Percentiles rank a stretch among this genome's conserved stretches.
phyloP scores from a whole-genome alignment of 2,113 vertebrate genomes.

The Tragelaphus scriptus region DNA sequence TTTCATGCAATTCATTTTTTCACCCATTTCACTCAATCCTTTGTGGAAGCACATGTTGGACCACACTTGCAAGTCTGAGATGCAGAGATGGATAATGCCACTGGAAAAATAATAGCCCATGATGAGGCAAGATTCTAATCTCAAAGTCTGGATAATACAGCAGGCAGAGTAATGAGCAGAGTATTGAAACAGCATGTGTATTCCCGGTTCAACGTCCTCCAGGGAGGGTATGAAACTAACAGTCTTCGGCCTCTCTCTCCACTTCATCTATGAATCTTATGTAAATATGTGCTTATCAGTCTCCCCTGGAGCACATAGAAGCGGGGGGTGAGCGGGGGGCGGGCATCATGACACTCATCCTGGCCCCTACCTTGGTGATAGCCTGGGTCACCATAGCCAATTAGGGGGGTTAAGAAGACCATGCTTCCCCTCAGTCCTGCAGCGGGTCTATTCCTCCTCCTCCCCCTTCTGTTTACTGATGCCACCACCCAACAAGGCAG shows the following conservation, averaged over 20 bases:
- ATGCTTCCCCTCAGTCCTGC: background rate
- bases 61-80: background rate
- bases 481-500: background rate
- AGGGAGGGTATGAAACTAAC: background rate
- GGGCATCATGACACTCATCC: fast-evolving
- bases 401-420: background rate
- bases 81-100: background rate
- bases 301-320: background rate
- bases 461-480: background rate
- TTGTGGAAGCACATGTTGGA: background rate
- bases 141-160: background rate
- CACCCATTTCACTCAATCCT: background rate
- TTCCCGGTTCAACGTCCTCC: background rate
- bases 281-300: background rate
- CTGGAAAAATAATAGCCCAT: background rate
- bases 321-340: fast-evolving
- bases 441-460: fast-evolving
- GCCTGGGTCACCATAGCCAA: background rate
- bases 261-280: background rate
- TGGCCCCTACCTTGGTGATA: background rate
- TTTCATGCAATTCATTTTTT: background rate
- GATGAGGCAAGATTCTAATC: background rate
- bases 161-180: background rate
- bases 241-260: background rate
- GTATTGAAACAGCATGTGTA: background rate